Evolutionary conservation across 2,888 invertebrate genomes (phyloP).

Genomic region (Achlya flavicornis): DNA sequence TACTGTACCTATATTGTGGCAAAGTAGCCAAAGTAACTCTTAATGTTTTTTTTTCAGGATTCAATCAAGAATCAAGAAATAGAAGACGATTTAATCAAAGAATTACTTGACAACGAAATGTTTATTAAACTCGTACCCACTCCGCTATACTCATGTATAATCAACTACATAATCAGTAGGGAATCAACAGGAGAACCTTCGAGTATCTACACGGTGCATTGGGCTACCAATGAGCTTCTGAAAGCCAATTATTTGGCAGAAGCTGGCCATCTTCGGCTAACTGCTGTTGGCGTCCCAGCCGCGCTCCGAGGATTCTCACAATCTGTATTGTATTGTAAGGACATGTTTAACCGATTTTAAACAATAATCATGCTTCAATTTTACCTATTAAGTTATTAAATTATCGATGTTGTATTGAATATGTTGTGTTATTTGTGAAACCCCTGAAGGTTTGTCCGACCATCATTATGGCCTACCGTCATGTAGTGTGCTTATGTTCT

Average conservation of each 20-base stretch:
- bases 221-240: conserved; percentile 61
- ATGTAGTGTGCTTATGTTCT: no score
- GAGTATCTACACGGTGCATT: conserved; percentile 49
- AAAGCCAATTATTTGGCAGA: conserved; percentile 63
- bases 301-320: conserved; percentile 68
- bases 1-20: no score
- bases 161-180: conserved; percentile 57
- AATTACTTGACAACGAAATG: conserved; percentile 65
- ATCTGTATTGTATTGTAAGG: conserved; percentile 58
- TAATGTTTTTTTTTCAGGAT: conserved; percentile 46
- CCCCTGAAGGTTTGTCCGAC: background rate
- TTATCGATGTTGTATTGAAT: conserved; percentile 22
- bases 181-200: conserved; percentile 38
- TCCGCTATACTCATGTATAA: conserved; percentile 57
- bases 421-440: conserved; percentile 1
- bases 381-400: conserved; percentile 10
- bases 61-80: conserved; percentile 50
- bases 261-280: conserved; percentile 67
- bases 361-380: conserved; percentile 18
- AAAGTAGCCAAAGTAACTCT: no score
- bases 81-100: conserved; percentile 66
- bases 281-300: conserved; percentile 57
- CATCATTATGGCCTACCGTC: no score
- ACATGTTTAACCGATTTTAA: conserved; percentile 43
- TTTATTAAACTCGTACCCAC: conserved; percentile 66